These are phyloP conservation scores for Enteromius thamalakanensis DNA, from an alignment of 2,797 vertebrate genomes.

Conservation along the genomic window DNA sequence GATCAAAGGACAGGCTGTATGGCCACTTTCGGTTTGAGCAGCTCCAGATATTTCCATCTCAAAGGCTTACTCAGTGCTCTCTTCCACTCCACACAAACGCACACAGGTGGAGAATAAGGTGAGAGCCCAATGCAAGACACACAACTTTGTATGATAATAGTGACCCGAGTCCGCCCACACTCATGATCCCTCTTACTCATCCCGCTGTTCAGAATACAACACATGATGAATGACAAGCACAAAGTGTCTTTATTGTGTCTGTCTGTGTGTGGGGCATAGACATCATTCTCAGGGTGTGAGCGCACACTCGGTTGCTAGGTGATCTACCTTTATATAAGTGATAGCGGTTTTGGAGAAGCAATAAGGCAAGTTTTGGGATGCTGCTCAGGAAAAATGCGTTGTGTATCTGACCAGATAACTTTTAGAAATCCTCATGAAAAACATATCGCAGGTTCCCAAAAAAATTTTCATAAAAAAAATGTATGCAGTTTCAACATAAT, in stretches of 20 bases:
- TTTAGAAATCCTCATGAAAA: not conserved
- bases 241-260: constrained; percentile 28
- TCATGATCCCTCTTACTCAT: constrained; percentile 7
- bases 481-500: not conserved
- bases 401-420: not conserved
- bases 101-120: constrained; percentile 23
- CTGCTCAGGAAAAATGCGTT: not conserved
- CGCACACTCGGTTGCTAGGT: constrained; percentile 17
- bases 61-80: constrained; percentile 40
- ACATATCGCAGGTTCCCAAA: no score
- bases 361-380: not conserved
- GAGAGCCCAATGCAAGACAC: not conserved
- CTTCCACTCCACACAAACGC: constrained; percentile 33
- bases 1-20: constrained; percentile 44
- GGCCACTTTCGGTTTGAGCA: constrained; percentile 40
- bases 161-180: not conserved
- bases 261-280: constrained; percentile 5
- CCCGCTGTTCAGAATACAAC: constrained; percentile 4
- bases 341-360: not conserved
- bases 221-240: constrained; percentile 15
- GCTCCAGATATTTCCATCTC: constrained; percentile 61
- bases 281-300: constrained; percentile 11
- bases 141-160: constrained; percentile 28
- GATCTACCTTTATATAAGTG: not conserved
- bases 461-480: no score